Percentiles rank a stretch among this genome's conserved stretches.
Evolutionary conservation across 2,113 vertebrate species (phyloP).

Genomic region (Muntiacus reevesi): DNA sequence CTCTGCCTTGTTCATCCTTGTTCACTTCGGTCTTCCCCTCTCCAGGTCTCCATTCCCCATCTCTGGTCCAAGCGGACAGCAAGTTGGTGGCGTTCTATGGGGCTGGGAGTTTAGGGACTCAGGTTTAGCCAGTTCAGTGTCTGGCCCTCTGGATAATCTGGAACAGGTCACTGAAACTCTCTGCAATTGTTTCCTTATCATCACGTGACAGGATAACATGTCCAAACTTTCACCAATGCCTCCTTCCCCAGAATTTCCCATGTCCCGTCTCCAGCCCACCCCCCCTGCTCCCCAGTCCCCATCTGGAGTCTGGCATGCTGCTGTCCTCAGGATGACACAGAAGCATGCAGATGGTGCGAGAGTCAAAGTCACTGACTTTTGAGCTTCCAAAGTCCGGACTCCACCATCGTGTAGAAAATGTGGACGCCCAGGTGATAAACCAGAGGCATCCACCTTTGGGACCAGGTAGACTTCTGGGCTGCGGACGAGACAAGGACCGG

Average conservation of each 20-base stretch:
- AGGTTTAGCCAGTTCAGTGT: neutral
- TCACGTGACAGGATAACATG: neutral
- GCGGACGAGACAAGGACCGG: rapidly evolving
- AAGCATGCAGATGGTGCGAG: neutral
- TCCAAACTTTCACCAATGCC: neutral
- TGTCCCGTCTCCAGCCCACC: neutral
- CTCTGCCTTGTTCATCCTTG: neutral
- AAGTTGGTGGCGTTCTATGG: neutral
- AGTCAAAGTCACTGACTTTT: neutral
- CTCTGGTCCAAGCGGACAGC: neutral
- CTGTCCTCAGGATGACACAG: neutral
- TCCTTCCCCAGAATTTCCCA: neutral
- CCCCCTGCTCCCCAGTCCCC: rapidly evolving
- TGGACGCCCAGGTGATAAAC: rapidly evolving
- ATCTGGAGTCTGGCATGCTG: neutral
- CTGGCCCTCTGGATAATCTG: neutral
- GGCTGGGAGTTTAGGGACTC: neutral
- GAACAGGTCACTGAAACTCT: neutral
- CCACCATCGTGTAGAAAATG: neutral
- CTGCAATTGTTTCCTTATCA: neutral
- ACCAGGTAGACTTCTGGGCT: neutral
- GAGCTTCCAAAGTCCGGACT: neutral
- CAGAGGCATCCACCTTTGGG: neutral
- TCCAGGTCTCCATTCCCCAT: neutral
- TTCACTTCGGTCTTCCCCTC: neutral